Base-by-base conservation (phyloP, 1,140 invertebrate species). In the Drosophila cardini region DNA sequence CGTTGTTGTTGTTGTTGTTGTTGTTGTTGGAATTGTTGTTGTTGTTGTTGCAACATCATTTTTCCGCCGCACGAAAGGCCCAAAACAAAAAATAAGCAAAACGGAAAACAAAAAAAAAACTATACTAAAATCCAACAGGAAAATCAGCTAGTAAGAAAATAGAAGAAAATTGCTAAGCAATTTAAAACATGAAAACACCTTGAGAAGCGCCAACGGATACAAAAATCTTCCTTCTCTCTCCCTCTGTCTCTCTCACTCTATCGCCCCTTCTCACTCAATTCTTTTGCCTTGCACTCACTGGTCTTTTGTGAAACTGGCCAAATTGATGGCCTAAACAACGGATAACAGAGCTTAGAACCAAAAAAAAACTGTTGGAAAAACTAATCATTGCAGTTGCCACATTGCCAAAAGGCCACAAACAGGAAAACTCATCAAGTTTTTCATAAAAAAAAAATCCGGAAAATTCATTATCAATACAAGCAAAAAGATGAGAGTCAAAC, bases 141-240 rank as follows among this genome's bases (percentile, higher is more conserved):
- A 21, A 21, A 34, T 21, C 21, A 9, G 48, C 16, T 11, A 62
- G 11, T 21, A 13, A 26, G n/a, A 10, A 56, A 63, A 46, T n/a
- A 21, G 30, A 45, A 32, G 60, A 72, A 72, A 72, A 72, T 72
- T 73, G 42, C 64, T 34, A 8, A 34, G 64, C 71, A 69, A 73
- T 69, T 60, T 56, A 21, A 34, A 11, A 40, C 52, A 9, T 43
- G 45, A 4, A 48, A 16, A 56, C 61, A 72, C 52, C 62, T 65
- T 64, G 69, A 42, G 36, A 42, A 67, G 53, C 69, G 69, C 46
- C 57, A 52, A 55, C 30, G 57, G 36, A 69, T 15, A 34, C 11
- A 18, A 10, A 38, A 46, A 5, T 26, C 21, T 3, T 26, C 5
- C 21, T 5, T 26, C 21, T 26, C 21, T 26, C 43, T 2, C n/a